Evolutionary conservation across 2,113 vertebrate species (phyloP).

Genomic region (Myotis brandtii): DNA sequence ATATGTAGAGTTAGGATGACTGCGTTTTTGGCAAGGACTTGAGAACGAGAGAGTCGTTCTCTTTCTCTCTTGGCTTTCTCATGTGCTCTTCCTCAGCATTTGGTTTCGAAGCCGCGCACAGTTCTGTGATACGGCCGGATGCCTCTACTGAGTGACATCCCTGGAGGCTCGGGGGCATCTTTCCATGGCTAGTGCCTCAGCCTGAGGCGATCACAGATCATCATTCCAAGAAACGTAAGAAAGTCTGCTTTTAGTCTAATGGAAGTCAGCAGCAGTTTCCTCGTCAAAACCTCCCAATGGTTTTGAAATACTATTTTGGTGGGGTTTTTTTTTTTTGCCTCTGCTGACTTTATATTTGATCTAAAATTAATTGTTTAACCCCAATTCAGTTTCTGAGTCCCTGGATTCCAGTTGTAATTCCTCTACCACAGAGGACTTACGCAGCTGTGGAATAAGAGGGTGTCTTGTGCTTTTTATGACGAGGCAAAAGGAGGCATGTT

Average conservation of each 20-base stretch:
- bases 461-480: not conserved
- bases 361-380: not conserved
- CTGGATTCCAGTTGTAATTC: not conserved
- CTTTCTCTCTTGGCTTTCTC: not conserved
- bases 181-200: conserved; percentile 9
- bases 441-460: not conserved
- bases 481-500: not conserved
- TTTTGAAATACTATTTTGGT: conserved; percentile 22
- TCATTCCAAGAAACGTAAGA: conserved; percentile 15
- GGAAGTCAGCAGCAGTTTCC: conserved; percentile 4
- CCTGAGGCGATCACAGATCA: not conserved
- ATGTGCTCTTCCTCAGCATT: not conserved
- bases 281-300: not conserved
- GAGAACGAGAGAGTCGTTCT: not conserved
- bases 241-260: not conserved
- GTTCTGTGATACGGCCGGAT: not conserved
- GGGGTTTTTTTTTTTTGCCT: not conserved
- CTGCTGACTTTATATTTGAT: not conserved
- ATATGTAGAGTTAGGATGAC: not conserved
- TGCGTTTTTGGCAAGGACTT: not conserved
- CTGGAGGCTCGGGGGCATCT: not conserved
- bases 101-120: not conserved
- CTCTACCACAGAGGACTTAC: not conserved
- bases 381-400: not conserved
- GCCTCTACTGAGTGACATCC: not conserved